Evolutionary conservation across 2,797 vertebrate species (phyloP), one percentile per base, ranked within the genome.

Genomic region (Otolemur crassicaudatus): DNA sequence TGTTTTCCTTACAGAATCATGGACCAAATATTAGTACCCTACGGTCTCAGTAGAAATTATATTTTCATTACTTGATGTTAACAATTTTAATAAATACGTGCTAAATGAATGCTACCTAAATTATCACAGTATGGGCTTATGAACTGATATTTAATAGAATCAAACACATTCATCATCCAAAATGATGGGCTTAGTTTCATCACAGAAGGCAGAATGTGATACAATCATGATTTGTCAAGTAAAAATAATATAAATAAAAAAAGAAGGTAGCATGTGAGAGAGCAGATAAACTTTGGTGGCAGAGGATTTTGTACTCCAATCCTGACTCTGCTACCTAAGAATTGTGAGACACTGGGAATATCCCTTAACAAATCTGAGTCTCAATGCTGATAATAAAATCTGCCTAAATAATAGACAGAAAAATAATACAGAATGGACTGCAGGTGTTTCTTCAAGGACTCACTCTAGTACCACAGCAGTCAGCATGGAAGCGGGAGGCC

Each of bases 1-100:
- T 82, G 53, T 3, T 69, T 94, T 85, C 43, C 49, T 34, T 81
- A 53, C 23, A 90, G 95, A 94, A 95, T 53, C 37, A 65, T 95
- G 65, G 34, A 70, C 34, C 46, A 92, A 72, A 70, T 0, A 73
- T 12, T 75, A 76, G 40, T 29, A 34, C 34, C 27, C 31, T 43
- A 77, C 92, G 7, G 12, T 87, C 9, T 91, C 65, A 61, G 14
- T 77, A 85, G 67, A 82, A 76, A 90, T 87, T 84, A n/a, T 31
- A 77, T 70, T 69, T 94, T 72, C 49, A 79, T 34, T 34, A 25
- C 7, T 75, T 76, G 79, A 91, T 53, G 5, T 53, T 43, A 53
- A 31, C 25, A 46, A 67, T 87, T 94, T 87, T 34, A 90, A 29
- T 72, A 29, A 72, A 75, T 61, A 37, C 53, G 22, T 79, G 46